Base-by-base conservation (phyloP, 1,140 invertebrate genomes). In the Euura saliciscinereae region DNA sequence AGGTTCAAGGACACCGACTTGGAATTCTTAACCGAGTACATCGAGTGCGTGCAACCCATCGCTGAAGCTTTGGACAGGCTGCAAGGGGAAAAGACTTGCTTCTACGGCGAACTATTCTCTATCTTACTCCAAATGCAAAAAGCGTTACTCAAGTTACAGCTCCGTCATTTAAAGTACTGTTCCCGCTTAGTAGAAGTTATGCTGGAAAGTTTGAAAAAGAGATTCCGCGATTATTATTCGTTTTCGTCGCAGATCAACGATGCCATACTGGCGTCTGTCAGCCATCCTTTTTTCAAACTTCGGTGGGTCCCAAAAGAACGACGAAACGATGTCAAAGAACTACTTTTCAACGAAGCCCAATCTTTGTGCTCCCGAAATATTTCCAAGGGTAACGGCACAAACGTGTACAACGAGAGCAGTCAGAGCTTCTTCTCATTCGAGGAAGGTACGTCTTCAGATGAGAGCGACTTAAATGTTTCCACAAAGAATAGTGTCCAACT, bases 51-150 rank as follows among this genome's bases (percentile, higher is more conserved):
- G 11, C 69, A 70, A 65, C 65, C 74, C 66, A 73, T 75, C 43
- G 74, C 71, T 7, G 71, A 71, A 73, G 73, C 70, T 46, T 66
- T 77, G 66, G 74, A 77, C 46, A 75, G 66, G 42, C 44, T 75
- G 66, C 74, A 77, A 66, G 67, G 59, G 44, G 66, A 65, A 66
- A 28, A 75, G 13, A 75, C 70, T 68, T 75, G 71, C 65, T 73
- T 73, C 70, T 77, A 73, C 71, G 75, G 71, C 4, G 65, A 75
- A 45, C 28, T 77, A 11, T 70, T 77, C 67, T 69, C 68, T n/a
- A 69, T 69, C n/a, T n/a, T 4, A 43, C 11, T 59, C 46, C 69
- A 71, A 70, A 73, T 66, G 45, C 65, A 71, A 71, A 71, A 69
- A 43, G 65, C 7, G 6, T 69, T 75, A 6, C 59, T 71, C 51